These are phyloP conservation scores for Cephus pulcher DNA, from an alignment of 2,888 invertebrate genomes.

Conservation along the genomic window DNA sequence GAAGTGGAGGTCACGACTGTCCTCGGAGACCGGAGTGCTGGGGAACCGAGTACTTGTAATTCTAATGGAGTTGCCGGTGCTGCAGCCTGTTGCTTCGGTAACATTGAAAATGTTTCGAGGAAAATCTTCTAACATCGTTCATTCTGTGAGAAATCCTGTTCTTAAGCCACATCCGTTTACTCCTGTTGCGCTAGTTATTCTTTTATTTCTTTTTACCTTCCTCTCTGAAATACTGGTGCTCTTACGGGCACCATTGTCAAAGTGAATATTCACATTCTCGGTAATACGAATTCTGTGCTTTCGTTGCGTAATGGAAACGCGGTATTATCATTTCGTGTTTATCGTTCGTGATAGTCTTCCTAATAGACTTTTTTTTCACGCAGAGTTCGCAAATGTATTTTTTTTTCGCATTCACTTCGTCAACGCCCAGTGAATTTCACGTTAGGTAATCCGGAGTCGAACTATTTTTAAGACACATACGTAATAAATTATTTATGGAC, in stretches of 20 bases:
- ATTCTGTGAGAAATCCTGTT: not conserved
- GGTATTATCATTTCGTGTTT: not conserved
- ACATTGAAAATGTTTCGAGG: constrained; percentile 5
- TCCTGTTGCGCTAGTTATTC: not conserved
- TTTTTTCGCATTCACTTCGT: not conserved
- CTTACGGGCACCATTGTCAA: not conserved
- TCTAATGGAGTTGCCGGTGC: constrained; percentile 49
- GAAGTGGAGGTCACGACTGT: not conserved
- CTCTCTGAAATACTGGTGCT: not conserved
- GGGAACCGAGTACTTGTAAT: constrained; percentile 39
- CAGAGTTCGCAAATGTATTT: not conserved
- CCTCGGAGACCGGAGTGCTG: not conserved
- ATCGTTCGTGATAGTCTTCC: not conserved
- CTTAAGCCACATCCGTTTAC: not conserved
- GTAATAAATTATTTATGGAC: not conserved
- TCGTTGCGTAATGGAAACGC: not conserved
- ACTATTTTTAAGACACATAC: not conserved
- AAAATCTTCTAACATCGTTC: not conserved
- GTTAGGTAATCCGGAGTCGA: not conserved
- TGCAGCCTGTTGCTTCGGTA: constrained; percentile 50
- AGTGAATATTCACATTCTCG: not conserved
- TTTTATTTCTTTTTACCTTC: not conserved
- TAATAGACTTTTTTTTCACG: not conserved
- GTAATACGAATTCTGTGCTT: not conserved
- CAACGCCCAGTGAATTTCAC: not conserved